Evolutionary conservation across 2,888 invertebrate genomes (phyloP), one percentile per base, ranked within the genome.

Genomic region (Argynnis bischoffii): DNA sequence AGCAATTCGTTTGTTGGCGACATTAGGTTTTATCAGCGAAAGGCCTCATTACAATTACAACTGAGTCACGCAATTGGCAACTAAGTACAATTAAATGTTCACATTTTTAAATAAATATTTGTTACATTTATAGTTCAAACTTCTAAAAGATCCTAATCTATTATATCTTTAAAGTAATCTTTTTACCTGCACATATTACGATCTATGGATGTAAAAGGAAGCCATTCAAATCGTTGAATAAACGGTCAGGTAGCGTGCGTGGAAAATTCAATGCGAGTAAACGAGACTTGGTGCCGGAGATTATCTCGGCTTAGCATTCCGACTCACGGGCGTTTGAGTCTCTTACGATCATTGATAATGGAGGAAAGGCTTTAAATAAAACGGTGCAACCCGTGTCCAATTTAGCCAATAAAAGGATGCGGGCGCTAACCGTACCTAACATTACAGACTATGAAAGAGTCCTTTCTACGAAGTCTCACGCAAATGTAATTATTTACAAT

Each of bases 301-400:
- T 92, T 85, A 92, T 90, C 90, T 84, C 80, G 80, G 89, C 89
- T 92, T 92, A 90, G 91, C 84, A 92, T 92, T 92, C 92, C 91
- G 74, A 76, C 76, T 81, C 79, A 76, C 77, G 77, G 76, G 78
- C 74, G 79, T 79, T 76, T 75, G 80, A 80, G 79, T 78, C 83
- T 81, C 80, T 76, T 78, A 78, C 76, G 75, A 76, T 78, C 77
- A 76, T 76, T 77, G 78, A 78, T 79, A 78, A 82, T 81, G 78
- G 79, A 84, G 83, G 81, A 78, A 79, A 83, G 83, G 81, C 84
- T 84, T 86, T 82, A 76, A 72, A 84, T 82, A 85, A 85, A 81
- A 81, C 83, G 83, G 78, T 79, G 81, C 82, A 80, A 79, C 76
- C 74, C 80, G 80, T 78, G 74, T 77, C 79, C 84, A 89, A 90